Base-by-base conservation (phyloP, 2,797 vertebrate genomes). In the Jordanella pulchra region DNA sequence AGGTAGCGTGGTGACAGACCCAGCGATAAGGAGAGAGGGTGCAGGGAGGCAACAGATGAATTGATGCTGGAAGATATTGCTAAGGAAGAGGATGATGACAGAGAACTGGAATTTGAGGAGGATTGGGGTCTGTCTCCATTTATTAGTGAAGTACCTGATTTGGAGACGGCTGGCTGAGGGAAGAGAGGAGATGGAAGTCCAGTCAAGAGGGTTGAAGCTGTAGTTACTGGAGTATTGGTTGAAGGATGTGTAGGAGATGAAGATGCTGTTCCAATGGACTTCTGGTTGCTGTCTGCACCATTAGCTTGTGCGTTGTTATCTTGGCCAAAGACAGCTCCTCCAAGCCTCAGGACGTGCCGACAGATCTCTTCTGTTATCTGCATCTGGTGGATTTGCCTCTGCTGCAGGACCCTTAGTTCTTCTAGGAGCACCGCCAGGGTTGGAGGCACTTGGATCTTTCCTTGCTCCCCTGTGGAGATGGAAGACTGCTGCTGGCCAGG, bases 361-460 rank as follows among this genome's bases (percentile, higher is more conserved):
- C 97, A 97, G 81, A 98, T 97, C 87, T 97, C 96, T 83, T 97
- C 96, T 0, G 96, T 97, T 90, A 97, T 97, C 90, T 97, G 97
- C 96, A 98, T 97, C 92, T 98, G 97, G 85, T 97, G 96, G 77
- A 97, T 97, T 84, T 98, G 97, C 65, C 96, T 92, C 91, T 98
- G 96, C 86, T 97, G 97, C 67, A 98, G 87, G 69, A 97, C 94
- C 66, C 96, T 90, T 9, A 97, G 95, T 89, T 98, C 96, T 85
- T 98, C 97, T 76, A 98, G 81, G 35, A 98, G 96, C 17, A 97
- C 93, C 0, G 97, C 95, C 75, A 98, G 89, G 44, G 94, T 93
- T 0, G 93, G 92, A 3, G 93, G 87, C 65, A 94, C 92, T 76
- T 92, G 92, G 58, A 94, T 79, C 65, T 92, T 91, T 15, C 86